Conservation (phyloP, 2,888 invertebrate genomes). For the Cephus runcator region DNA sequence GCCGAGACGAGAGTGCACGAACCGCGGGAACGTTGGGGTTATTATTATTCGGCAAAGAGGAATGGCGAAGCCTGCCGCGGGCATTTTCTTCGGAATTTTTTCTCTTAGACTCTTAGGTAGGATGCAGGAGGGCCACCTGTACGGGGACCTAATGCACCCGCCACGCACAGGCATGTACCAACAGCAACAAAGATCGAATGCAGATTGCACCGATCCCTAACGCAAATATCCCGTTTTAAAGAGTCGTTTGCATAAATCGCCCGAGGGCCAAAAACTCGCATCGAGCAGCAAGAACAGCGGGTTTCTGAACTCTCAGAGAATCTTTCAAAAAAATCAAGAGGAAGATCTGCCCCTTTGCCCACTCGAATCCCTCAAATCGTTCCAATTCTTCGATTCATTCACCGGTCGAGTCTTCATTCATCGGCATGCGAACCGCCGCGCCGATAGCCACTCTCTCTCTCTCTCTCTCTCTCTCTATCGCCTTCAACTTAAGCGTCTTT, state of each 20-base stretch:
- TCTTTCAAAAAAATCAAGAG: slow-evolving; percentile 3
- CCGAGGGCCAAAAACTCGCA: slow-evolving; percentile 11
- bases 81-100: slow-evolving; percentile 19
- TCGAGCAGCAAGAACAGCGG: no score
- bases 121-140: slow-evolving; percentile 3
- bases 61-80: not conserved
- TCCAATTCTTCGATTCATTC: no score
- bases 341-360: not conserved
- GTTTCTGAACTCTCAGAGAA: no score
- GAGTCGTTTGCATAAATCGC: slow-evolving; percentile 52
- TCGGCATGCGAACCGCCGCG: no score
- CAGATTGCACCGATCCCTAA: slow-evolving; percentile 28
- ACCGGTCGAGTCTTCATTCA: no score
- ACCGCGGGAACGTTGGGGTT: no score
- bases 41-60: no score
- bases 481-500: no score
- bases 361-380: no score
- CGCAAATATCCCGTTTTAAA: slow-evolving; percentile 62
- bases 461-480: no score
- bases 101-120: slow-evolving; percentile 8
- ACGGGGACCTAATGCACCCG: slow-evolving; percentile 23
- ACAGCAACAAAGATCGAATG: slow-evolving; percentile 11
- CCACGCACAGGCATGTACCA: slow-evolving; percentile 5
- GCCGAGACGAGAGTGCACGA: no score
- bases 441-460: no score